Evolutionary conservation across 2,797 vertebrate genomes (phyloP).

Genomic region (Oophaga sylvatica): DNA sequence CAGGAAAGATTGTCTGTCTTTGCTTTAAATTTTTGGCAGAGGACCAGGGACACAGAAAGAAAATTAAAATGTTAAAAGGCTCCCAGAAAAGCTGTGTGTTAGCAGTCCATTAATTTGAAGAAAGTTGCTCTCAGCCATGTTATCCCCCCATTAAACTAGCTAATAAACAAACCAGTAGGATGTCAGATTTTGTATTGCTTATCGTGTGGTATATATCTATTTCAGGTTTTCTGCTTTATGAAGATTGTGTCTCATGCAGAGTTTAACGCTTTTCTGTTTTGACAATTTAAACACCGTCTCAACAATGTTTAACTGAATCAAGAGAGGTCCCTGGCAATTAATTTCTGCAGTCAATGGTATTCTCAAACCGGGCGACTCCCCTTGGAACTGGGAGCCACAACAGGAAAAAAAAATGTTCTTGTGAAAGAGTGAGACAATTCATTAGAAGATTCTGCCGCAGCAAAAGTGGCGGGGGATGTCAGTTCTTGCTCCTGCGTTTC

Average conservation of each 20-base stretch:
- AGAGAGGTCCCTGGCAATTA: constrained; percentile 71
- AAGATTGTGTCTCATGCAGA: constrained; percentile 64
- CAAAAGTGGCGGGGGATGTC: constrained; percentile 78
- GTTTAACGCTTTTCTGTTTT: constrained; percentile 72
- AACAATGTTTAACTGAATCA: constrained; percentile 73
- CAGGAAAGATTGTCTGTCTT: constrained; percentile 68
- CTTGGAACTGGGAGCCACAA: constrained; percentile 70
- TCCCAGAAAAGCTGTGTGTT: constrained; percentile 67
- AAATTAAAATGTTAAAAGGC: constrained; percentile 63
- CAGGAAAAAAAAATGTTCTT: constrained; percentile 69
- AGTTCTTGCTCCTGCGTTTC: constrained; percentile 75
- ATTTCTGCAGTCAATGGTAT: constrained; percentile 73
- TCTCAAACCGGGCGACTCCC: constrained; percentile 75
- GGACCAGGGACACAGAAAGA: constrained; percentile 63
- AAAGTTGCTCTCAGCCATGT: constrained; percentile 63
- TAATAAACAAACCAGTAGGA: constrained; percentile 65
- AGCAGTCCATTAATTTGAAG: constrained; percentile 66
- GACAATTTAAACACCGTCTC: constrained; percentile 70
- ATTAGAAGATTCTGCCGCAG: constrained; percentile 79
- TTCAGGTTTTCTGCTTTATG: constrained; percentile 36
- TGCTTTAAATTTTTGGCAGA: constrained; percentile 68
- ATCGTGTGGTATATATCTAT: constrained; percentile 47
- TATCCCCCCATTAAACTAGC: constrained; percentile 64
- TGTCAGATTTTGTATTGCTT: constrained; percentile 49
- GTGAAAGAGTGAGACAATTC: constrained; percentile 81